Evolutionary conservation across 2,113 vertebrate species (phyloP), one percentile per base, ranked within the genome.

Genomic region (Semnornis frantzii): DNA sequence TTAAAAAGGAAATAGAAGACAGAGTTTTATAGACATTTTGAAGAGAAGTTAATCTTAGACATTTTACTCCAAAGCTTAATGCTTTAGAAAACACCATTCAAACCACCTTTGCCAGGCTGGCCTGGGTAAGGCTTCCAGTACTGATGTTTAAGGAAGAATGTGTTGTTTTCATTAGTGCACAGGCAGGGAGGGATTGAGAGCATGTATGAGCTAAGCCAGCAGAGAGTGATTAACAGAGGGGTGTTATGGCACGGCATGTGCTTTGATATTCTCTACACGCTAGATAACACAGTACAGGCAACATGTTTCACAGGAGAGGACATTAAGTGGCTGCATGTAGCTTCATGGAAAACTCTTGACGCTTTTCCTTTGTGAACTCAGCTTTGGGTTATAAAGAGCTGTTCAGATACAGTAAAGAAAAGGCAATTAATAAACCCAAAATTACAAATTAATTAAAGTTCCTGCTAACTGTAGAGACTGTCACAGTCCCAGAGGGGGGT

Each of bases 401-500:
- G 82, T 92, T 94, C 71, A 69, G 86, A 86, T 39, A 93, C 85
- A 96, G 54, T 71, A 59, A 89, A 92, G 78, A 90, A 92, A 83
- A 94, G 39, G 80, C 93, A 96, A 81, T 95, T 71, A 96, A 76
- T 91, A 92, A 95, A 84, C 87, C 63, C 92, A 96, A 93, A 95
- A 85, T 92, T 77, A 92, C 85, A 91, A 93, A 96, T 97, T 96
- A 95, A 96, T 96, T 96, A 96, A 91, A 96, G 87, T 33, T 92
- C 65, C 88, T 93, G 64, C 57, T 84, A 93, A 83, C 79, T 84
- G 86, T 59, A 90, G 84, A 69, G 77, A 89, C 44, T 50, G 58
- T 72, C 72, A 94, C 77, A 52, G 64, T 48, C 63, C 30, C 85
- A 63, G 58, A 74, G 46, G 44, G 57, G 46, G 44, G 24, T 64